A percentile compares a stretch with the other conserved stretches of the same genome.
These are phyloP conservation scores for Netelia virgata DNA, from an alignment of 2,888 invertebrate species.

Conservation along the genomic window DNA sequence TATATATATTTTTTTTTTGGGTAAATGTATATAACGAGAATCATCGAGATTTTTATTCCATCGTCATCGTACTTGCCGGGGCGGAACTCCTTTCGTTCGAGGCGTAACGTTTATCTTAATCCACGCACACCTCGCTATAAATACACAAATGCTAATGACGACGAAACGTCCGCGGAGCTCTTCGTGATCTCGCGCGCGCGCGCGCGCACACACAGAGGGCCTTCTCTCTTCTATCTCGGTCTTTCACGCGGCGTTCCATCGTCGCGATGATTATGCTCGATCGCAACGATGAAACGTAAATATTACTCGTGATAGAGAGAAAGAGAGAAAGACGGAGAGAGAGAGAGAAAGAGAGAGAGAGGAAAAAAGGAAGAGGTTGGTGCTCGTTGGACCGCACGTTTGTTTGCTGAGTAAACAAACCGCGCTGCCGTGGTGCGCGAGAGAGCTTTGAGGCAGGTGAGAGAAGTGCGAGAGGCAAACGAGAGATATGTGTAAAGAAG, in stretches of 20 bases:
- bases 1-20: neutral
- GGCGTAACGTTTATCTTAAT: conserved; percentile 58
- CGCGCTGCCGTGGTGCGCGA: conserved; percentile 22
- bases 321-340: neutral
- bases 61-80: conserved; percentile 28
- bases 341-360: neutral
- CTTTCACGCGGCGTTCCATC: conserved; percentile 34
- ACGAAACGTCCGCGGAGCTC: conserved; percentile 43
- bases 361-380: neutral
- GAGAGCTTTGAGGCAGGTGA: conserved; percentile 36
- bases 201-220: conserved; percentile 28
- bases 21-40: conserved; percentile 30
- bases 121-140: conserved; percentile 59
- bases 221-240: conserved; percentile 27
- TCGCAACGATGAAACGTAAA: conserved; percentile 16
- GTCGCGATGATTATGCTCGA: conserved; percentile 8
- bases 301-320: conserved; percentile 8
- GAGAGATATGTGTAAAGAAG: neutral
- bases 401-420: conserved; percentile 60
- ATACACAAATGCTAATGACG: conserved; percentile 71
- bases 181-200: conserved; percentile 34
- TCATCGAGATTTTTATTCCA: conserved; percentile 25
- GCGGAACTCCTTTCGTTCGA: conserved; percentile 3
- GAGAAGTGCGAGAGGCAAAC: conserved; percentile 55
- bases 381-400: conserved; percentile 41